Percentiles rank a stretch among this genome's conserved stretches.
phyloP scores from a whole-genome alignment of 2,113 vertebrate species.

The Myrmophylax atrothorax region DNA sequence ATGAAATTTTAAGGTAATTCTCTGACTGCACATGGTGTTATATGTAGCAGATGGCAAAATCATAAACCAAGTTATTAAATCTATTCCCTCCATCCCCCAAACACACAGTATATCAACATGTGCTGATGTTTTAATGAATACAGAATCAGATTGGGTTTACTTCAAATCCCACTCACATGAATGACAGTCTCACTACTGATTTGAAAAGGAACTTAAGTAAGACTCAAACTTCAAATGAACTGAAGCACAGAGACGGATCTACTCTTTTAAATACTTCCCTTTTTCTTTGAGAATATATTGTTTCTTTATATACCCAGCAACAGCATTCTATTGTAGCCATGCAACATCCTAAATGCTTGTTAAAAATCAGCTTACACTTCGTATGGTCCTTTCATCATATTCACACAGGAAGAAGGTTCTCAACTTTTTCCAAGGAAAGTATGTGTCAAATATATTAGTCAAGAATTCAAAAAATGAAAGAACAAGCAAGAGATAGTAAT shows the following conservation, averaged over 20 bases:
- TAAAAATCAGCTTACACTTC: neutral
- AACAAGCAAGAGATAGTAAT: neutral
- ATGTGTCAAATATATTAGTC: neutral
- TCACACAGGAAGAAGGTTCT: neutral
- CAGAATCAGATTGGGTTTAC: neutral
- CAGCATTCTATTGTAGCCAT: neutral
- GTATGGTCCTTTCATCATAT: neutral
- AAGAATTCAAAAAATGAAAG: neutral
- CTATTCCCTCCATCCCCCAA: neutral
- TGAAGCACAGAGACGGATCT: neutral
- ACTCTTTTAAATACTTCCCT: neutral
- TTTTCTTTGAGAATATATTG: neutral
- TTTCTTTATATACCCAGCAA: neutral
- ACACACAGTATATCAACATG: conserved; percentile 10
- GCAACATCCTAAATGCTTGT: neutral
- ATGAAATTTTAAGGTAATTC: neutral
- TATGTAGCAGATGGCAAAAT: conserved; percentile 1
- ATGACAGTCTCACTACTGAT: neutral
- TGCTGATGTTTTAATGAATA: conserved; percentile 22
- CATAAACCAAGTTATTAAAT: conserved; percentile 36
- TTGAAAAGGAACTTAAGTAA: neutral
- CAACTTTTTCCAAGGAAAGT: neutral
- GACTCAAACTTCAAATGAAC: neutral
- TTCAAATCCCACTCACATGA: neutral
- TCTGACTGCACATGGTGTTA: neutral